Base-by-base conservation (phyloP, 1,140 invertebrate genomes). In the Archegozetes longisetosus region DNA sequence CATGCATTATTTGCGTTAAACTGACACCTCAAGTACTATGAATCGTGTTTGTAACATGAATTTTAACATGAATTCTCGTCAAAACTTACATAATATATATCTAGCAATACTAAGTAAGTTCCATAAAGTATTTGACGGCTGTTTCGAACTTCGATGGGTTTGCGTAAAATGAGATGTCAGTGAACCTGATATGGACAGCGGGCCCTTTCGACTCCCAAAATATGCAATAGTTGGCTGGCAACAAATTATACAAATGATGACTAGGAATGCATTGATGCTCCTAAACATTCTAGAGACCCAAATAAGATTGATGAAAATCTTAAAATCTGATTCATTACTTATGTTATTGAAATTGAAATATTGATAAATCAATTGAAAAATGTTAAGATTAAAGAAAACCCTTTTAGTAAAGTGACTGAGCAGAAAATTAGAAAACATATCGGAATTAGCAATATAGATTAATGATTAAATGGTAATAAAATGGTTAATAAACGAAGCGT, bases 41-140 rank as follows among this genome's bases (percentile, higher is more conserved):
- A n/a, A n/a, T n/a, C n/a, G n/a, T n/a, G n/a, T n/a, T n/a, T n/a
- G n/a, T n/a, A n/a, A n/a, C n/a, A n/a, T n/a, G n/a, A n/a, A n/a
- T n/a, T n/a, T 14, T 28, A 27, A 55, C 14, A 28, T 27, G 1
- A 25, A n/a, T 29, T n/a, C 22, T 27, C 25, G 14, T 6, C 6
- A 40, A 40, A 9, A 40, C 64, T 55, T 62, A 65, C 64, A 65
- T 23, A 65, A 52, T 50, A 65, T 26, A 28, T 63, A 65, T 32
- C 64, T 20, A 2, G 64, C 64, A 32, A 65, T 56, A 50, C 65
- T 65, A 17, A 65, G 29, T n/a, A 65, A 28, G 56, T 60, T 65
- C 55, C 59, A 62, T 22, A 65, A 49, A 4, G 64, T 59, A 27
- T 55, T 25, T 25, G 54, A 58, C 2, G 53, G 17, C 20, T 64